A percentile compares a stretch with the other conserved stretches of the same genome.
Evolutionary conservation across 1,140 invertebrate species (phyloP).

Genomic region (Hypothenemus hampei): DNA sequence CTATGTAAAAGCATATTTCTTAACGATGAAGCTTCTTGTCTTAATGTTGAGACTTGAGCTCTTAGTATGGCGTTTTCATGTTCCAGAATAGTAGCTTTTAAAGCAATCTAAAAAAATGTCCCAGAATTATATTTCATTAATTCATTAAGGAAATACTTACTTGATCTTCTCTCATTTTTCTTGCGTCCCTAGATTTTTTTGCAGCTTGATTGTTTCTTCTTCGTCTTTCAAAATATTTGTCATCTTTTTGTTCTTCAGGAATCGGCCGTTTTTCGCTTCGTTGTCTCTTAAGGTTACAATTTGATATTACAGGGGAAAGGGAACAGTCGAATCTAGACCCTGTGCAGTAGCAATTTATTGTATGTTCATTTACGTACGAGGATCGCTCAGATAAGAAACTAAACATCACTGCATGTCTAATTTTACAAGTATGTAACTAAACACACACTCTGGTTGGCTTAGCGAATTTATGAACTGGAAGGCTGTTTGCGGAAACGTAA

Average conservation of each 20-base stretch:
- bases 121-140: no score
- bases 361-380: no score
- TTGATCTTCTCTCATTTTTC: conserved; percentile 79
- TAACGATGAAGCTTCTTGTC: conserved; percentile 74
- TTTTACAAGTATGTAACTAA: no score
- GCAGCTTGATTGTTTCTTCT: conserved; percentile 86
- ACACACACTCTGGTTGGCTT: no score
- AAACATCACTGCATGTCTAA: no score
- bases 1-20: conserved; percentile 55
- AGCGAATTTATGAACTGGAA: no score
- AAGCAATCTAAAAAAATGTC: conserved; percentile 67
- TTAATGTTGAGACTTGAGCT: conserved; percentile 70
- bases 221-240: conserved; percentile 82
- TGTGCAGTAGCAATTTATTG: no score
- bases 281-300: conserved; percentile 47
- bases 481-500: no score
- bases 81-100: conserved; percentile 72
- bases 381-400: no score
- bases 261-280: conserved; percentile 83
- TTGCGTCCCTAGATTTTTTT: conserved; percentile 82
- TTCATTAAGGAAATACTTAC: conserved; percentile 52
- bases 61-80: conserved; percentile 80
- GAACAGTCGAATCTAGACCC: no score
- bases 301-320: neutral
- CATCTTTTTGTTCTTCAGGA: conserved; percentile 80